Evolutionary conservation across 2,888 invertebrate species (phyloP).

Genomic region (Ectemnius cavifrons): DNA sequence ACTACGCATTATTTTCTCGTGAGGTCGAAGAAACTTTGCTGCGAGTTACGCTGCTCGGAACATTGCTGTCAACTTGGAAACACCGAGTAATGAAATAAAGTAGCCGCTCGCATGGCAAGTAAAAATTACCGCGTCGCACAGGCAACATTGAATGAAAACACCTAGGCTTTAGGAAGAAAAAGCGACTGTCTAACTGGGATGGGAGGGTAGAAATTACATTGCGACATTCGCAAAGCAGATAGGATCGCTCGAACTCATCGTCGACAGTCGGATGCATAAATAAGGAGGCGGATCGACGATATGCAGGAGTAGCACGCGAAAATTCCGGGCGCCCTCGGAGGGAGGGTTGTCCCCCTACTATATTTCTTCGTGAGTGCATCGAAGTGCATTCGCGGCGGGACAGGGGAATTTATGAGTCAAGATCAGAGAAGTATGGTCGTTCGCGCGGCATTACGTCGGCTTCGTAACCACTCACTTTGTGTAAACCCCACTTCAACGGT

Average conservation of each 20-base stretch:
- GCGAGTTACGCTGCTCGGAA: too few species aligned
- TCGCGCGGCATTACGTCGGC: constrained; percentile 2
- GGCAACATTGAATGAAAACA: too few species aligned
- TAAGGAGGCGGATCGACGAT: constrained; percentile 2
- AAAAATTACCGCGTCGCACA: too few species aligned
- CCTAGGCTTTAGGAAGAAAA: too few species aligned
- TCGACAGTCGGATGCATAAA: background rate
- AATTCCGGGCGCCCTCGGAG: background rate
- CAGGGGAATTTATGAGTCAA: constrained; percentile 1
- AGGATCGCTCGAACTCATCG: background rate
- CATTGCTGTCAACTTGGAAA: too few species aligned
- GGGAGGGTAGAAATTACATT: too few species aligned
- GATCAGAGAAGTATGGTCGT: constrained; percentile 4
- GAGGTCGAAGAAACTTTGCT: background rate
- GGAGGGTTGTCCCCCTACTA: background rate
- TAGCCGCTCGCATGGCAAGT: too few species aligned
- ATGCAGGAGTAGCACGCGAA: background rate
- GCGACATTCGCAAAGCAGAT: too few species aligned
- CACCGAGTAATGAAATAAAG: too few species aligned
- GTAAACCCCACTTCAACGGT: background rate
- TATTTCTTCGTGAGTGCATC: constrained; percentile 6
- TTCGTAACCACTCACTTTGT: background rate
- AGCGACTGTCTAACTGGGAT: too few species aligned
- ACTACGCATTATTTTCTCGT: background rate
- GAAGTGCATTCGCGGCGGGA: constrained; percentile 5